phyloP scores from a whole-genome alignment of 2,113 vertebrate species.

The Calyptommatus sinebrachiatus region DNA sequence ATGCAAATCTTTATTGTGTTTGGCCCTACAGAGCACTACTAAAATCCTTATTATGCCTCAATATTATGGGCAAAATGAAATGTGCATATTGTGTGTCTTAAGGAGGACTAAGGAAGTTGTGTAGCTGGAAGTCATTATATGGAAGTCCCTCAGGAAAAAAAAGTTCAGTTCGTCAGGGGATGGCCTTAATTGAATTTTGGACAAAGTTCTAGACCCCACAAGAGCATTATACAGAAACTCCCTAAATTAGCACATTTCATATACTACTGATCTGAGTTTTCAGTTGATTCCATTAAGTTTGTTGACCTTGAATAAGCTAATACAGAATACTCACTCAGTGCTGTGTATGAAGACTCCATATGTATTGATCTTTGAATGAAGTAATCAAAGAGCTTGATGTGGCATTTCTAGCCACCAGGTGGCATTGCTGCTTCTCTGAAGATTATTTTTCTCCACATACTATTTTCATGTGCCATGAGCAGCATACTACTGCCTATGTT shows the following conservation, averaged over 20 bases:
- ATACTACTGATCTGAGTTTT: no score
- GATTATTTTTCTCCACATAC: fast-evolving
- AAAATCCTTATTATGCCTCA: no score
- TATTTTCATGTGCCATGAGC: no score
- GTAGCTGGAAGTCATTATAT: background rate
- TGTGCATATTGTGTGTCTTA: background rate
- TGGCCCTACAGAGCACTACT: no score
- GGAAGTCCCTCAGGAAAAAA: background rate
- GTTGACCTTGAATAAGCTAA: no score
- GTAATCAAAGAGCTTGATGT: background rate
- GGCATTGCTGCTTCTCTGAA: slow-evolving; percentile 31
- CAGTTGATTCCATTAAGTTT: no score
- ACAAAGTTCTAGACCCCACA: background rate
- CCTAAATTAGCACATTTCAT: no score
- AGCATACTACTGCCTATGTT: background rate
- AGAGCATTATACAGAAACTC: no score
- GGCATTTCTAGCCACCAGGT: slow-evolving; percentile 6
- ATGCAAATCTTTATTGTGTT: no score
- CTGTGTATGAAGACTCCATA: no score
- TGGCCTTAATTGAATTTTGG: background rate
- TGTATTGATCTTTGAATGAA: no score
- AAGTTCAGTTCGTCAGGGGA: background rate
- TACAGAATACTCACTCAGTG: no score
- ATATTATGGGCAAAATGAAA: background rate
- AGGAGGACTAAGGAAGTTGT: background rate